phyloP scores from a whole-genome alignment of 1,140 invertebrate genomes.

The Macrosteles quadrilineatus region DNA sequence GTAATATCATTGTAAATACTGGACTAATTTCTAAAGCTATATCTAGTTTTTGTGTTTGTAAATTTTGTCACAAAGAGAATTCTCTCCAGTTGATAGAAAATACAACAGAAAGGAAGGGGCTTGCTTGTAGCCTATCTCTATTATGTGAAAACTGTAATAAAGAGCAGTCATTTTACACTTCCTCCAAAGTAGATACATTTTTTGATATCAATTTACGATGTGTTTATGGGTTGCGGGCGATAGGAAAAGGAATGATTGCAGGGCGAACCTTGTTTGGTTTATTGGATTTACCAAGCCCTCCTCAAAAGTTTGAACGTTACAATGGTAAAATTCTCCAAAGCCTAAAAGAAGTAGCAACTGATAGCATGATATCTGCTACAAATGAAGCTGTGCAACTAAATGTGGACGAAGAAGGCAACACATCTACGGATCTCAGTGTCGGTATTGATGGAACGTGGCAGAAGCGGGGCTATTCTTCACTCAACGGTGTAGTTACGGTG shows the following conservation, averaged over 20 bases:
- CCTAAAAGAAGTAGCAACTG: constrained; percentile 23
- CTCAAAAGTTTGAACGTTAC: constrained; percentile 7
- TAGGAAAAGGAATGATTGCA: constrained; percentile 15
- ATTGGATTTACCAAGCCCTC: constrained; percentile 28
- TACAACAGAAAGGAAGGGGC: background rate
- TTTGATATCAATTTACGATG: constrained; percentile 29
- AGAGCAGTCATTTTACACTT: background rate
- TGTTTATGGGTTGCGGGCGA: constrained; percentile 23
- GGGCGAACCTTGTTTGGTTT: constrained; percentile 19
- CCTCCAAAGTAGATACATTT: background rate
- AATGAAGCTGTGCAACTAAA: constrained; percentile 28
- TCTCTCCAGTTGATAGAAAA: background rate
- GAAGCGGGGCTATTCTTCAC: constrained; percentile 12
- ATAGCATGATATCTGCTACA: constrained; percentile 23
- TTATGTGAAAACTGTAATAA: background rate
- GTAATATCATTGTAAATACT: background rate
- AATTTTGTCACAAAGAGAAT: background rate
- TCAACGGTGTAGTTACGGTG: constrained; percentile 10
- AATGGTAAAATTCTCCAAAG: constrained; percentile 10
- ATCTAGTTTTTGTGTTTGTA: background rate
- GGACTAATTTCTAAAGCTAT: background rate
- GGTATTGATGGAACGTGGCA: constrained; percentile 28
- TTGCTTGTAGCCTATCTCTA: background rate
- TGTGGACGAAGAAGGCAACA: constrained; percentile 20
- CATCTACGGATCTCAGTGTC: constrained; percentile 7